Evolutionary conservation across 2,113 vertebrate genomes (phyloP), one percentile per base, ranked within the genome.

Genomic region (Glareola pratincola): DNA sequence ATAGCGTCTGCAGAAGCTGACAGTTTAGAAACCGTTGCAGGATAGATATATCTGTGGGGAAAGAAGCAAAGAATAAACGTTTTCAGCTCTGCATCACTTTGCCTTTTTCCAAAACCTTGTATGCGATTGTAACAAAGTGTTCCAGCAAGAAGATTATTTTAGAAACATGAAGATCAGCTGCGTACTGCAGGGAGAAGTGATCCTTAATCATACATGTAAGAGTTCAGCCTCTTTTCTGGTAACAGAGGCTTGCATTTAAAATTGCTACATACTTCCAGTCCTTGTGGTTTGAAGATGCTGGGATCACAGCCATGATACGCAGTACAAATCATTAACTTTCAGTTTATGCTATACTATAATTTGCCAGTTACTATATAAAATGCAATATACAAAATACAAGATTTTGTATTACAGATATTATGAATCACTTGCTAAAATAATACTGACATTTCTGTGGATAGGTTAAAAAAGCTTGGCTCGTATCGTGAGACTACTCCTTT

Each of bases 391-490:
- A 84, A 94, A 87, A 89, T 85, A 94, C 86, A 95, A 91, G 91
- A 95, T 85, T 94, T 90, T 94, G 41, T 92, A 92, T 96, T 96
- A 95, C 45, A 91, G 91, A 94, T 95, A 90, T 94, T 94, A 95
- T 88, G 77, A 96, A 92, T 96, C 76, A 91, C 84, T 97, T 91
- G 84, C 69, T 94, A 95, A 96, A 94, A 92, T 92, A 94, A 92
- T 88, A 76, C 83, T 94, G 94, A 95, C 96, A 94, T 96, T 96
- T 95, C 91, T 82, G 84, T 43, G 91, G 92, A 87, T 89, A 94
- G 15, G n/a, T 91, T 95, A 92, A 88, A 94, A 94, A 94, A 95
- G 7, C 80, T 95, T 95, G 91, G 86, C 89, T 92, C 6, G 3
- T 91, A 76, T 57, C 32, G 15, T 83, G 50, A 90, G 53, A 91